Percentiles rank a stretch among this genome's conserved stretches.
Evolutionary conservation across 2,797 vertebrate genomes (phyloP).

Genomic region (Setipinna tenuifilis): DNA sequence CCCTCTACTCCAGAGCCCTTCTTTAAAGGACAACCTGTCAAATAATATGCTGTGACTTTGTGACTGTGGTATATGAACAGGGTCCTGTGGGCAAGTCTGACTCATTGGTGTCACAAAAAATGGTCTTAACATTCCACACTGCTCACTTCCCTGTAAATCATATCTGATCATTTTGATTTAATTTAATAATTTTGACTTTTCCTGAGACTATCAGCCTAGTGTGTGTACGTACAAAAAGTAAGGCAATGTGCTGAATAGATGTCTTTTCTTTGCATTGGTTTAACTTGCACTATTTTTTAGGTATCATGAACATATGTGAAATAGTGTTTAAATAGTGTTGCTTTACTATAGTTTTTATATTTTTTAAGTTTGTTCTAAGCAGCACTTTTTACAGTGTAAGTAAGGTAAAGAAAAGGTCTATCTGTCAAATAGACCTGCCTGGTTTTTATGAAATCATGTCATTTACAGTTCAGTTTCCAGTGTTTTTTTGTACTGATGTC

Average conservation of each 20-base stretch:
- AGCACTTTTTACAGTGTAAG: neutral
- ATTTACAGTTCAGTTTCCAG: neutral
- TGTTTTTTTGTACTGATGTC: neutral
- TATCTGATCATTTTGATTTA: neutral
- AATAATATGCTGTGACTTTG: no score
- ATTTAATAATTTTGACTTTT: neutral
- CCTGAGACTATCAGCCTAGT: conserved; percentile 4
- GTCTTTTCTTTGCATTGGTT: no score
- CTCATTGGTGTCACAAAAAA: neutral
- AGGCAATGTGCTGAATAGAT: no score
- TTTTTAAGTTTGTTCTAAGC: no score
- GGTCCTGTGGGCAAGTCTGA: neutral
- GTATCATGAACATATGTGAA: no score
- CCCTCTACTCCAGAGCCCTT: no score
- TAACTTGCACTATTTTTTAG: no score
- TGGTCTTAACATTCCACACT: neutral
- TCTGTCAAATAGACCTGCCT: neutral
- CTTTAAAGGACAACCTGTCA: no score
- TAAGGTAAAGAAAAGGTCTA: neutral
- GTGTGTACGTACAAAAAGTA: neutral
- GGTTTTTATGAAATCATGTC: neutral
- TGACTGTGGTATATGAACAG: neutral
- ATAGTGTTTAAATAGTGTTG: no score
- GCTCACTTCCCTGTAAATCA: neutral
- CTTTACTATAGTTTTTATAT: no score